These are phyloP conservation scores for Hermetia illucens DNA, from an alignment of 1,140 invertebrate species.

Conservation along the genomic window DNA sequence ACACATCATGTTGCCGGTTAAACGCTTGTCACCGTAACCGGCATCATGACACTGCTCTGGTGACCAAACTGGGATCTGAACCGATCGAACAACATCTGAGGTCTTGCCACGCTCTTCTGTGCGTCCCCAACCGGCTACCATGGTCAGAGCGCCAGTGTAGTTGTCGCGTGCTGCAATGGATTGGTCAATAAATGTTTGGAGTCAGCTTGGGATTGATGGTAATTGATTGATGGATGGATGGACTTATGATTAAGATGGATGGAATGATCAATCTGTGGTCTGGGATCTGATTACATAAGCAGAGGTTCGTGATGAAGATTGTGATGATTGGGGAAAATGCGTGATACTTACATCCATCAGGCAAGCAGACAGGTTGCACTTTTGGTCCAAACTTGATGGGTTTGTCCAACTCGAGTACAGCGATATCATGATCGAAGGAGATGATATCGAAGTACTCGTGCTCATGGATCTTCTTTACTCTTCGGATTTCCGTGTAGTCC, in stretches of 20 bases:
- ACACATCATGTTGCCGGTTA: conserved; percentile 65
- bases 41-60: conserved; percentile 36
- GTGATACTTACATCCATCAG: conserved; percentile 21
- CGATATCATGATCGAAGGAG: conserved; percentile 64
- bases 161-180: too few relatives aligned
- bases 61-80: conserved; percentile 42
- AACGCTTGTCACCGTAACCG: conserved; percentile 36
- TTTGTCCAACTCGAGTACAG: conserved; percentile 48
- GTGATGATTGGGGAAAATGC: background rate
- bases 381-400: conserved; percentile 40
- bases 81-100: conserved; percentile 42
- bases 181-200: too few relatives aligned
- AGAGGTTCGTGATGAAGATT: conserved; percentile 3
- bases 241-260: too few relatives aligned
- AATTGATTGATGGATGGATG: too few relatives aligned
- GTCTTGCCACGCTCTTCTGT: conserved; percentile 44
- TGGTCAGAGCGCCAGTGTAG: conserved; percentile 45
- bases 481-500: conserved; percentile 13
- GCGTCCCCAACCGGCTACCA: conserved; percentile 64
- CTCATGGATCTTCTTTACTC: conserved; percentile 30
- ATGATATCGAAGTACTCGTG: conserved; percentile 52
- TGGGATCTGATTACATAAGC: too few relatives aligned
- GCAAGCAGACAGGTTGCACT: conserved; percentile 55
- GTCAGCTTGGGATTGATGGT: too few relatives aligned
- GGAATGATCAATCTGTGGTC: too few relatives aligned